Conservation (phyloP, 1,140 invertebrate genomes). For the Drosophila bocqueti region DNA sequence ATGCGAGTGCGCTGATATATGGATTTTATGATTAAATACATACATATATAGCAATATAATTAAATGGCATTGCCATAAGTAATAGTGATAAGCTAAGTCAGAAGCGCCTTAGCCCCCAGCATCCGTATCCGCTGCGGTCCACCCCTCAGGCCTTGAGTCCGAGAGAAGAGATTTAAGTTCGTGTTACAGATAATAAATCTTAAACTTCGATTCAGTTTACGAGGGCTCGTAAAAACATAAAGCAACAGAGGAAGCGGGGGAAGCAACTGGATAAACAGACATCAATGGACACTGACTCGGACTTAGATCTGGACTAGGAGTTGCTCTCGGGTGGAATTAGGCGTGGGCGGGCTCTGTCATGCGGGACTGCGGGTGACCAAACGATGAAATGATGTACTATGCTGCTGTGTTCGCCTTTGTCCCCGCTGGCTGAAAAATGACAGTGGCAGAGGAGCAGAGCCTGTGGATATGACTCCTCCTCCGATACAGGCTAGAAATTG, state of each 20-base stretch:
- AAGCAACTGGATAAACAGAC: slow-evolving; percentile 43
- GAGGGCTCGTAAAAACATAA: slow-evolving; percentile 74
- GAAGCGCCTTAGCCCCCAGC: slow-evolving; percentile 13
- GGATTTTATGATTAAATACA: slow-evolving; percentile 48
- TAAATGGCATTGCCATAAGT: slow-evolving; percentile 67
- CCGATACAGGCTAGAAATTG: slow-evolving; percentile 54
- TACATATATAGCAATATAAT: slow-evolving; percentile 39
- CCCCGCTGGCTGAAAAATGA: slow-evolving; percentile 62
- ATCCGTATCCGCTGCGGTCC: slow-evolving; percentile 2
- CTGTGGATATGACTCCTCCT: not conserved
- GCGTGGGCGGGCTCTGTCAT: slow-evolving; percentile 24
- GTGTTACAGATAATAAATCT: slow-evolving; percentile 77
- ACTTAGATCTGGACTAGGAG: slow-evolving; percentile 17
- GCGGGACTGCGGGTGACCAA: slow-evolving; percentile 44
- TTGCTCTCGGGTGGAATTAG: slow-evolving; percentile 18
- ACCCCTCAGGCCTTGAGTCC: slow-evolving; percentile 15
- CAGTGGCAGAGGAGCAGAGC: slow-evolving; percentile 1
- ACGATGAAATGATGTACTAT: slow-evolving; percentile 57
- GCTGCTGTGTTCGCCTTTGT: slow-evolving; percentile 15
- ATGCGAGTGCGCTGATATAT: slow-evolving; percentile 29
- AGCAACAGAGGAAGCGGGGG: slow-evolving; percentile 31
- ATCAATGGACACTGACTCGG: slow-evolving; percentile 9
- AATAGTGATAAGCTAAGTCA: slow-evolving; percentile 64
- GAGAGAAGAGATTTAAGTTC: slow-evolving; percentile 62
- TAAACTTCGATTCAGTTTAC: slow-evolving; percentile 76